Conservation (phyloP, 2,888 invertebrate species). For the Urechis unicinctus region DNA sequence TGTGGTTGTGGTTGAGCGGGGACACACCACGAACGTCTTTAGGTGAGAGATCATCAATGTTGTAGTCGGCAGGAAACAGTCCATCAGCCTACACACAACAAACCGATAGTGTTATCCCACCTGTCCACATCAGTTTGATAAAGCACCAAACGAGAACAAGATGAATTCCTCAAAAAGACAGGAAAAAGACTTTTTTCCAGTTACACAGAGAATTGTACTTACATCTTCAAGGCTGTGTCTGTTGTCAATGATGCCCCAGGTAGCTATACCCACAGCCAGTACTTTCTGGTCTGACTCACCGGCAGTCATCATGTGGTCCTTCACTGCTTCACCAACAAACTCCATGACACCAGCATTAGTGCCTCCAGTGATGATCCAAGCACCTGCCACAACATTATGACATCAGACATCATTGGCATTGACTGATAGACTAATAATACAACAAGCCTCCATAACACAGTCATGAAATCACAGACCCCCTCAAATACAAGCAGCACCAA, state of each 20-base stretch:
- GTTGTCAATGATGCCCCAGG: slow-evolving; percentile 45
- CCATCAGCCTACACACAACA: slow-evolving; percentile 25
- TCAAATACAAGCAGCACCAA: no score
- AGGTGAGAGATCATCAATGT: slow-evolving; percentile 26
- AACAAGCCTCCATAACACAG: no score
- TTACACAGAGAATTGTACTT: not conserved
- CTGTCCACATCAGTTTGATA: no score
- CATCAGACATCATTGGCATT: no score
- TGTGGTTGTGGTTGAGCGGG: slow-evolving; percentile 48
- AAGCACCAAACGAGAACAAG: no score
- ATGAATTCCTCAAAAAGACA: no score
- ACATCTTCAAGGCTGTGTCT: slow-evolving; percentile 21
- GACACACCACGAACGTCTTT: slow-evolving; percentile 20
- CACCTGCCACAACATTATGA: no score
- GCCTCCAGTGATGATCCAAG: slow-evolving; percentile 50
- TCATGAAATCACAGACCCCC: no score
- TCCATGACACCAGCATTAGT: slow-evolving; percentile 48
- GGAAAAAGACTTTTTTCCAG: not conserved
- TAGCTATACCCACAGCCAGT: slow-evolving; percentile 43
- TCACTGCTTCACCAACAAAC: slow-evolving; percentile 49
- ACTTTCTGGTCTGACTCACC: slow-evolving; percentile 27
- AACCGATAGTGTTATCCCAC: not conserved
- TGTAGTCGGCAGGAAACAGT: slow-evolving; percentile 39
- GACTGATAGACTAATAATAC: no score
- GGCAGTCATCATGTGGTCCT: slow-evolving; percentile 36